Percentiles rank a stretch among this genome's conserved stretches.
Conservation (phyloP, 2,113 vertebrate species). For the Sinocyclocheilus grahami region DNA sequence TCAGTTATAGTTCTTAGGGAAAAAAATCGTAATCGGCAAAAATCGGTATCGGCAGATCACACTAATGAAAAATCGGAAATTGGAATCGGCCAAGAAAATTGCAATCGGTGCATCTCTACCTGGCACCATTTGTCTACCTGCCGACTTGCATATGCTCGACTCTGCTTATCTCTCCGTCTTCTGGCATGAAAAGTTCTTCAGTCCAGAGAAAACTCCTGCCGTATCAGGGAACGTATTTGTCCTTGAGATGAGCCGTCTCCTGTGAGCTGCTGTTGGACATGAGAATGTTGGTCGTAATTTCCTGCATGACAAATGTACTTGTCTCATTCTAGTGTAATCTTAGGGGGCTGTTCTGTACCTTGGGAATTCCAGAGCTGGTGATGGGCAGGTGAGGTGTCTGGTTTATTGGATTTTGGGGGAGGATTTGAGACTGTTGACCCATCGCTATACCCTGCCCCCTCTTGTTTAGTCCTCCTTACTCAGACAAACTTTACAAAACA, state of each 20-base stretch:
- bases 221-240: neutral
- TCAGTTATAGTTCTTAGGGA: no score
- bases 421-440: neutral
- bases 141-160: neutral
- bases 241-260: neutral
- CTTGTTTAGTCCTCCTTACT: no score
- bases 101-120: neutral
- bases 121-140: neutral
- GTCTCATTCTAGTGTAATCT: constrained; percentile 1
- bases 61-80: no score
- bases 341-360: neutral
- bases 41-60: no score
- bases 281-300: constrained; percentile 1
- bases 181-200: neutral
- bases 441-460: neutral
- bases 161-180: neutral
- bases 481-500: neutral
- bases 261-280: neutral
- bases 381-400: neutral
- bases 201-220: neutral
- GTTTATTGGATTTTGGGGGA: neutral
- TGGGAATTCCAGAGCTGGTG: neutral
- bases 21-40: no score
- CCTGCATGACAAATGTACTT: constrained; percentile 19
- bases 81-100: no score